Evolutionary conservation across 2,888 invertebrate genomes (phyloP), one percentile per base, ranked within the genome.

Genomic region (Macrosiphum euphorbiae): DNA sequence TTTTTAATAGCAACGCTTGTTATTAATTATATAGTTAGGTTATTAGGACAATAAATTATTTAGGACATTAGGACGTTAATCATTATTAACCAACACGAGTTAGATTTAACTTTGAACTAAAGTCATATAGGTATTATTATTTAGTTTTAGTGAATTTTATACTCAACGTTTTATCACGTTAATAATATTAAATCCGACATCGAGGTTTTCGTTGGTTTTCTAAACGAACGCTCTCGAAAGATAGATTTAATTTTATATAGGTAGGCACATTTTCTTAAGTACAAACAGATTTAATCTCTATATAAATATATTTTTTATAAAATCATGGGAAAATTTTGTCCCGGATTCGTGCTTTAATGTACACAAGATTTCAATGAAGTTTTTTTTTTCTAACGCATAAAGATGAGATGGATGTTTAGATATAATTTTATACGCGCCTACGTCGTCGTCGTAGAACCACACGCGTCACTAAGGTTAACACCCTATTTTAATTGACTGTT

Each of bases 401-500:
- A 2, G 35, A 35, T 35, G 78, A 78, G 35, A 78, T 78, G 35
- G 35, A 78, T 78, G 78, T 35, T 78, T 78, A 78, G 78, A 78
- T 78, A 78, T 78, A 35, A 78, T 78, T 86, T n/a, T 47, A 86
- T 47, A 86, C n/a, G 0, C 13, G 24, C 50, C 67, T 50, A 35
- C 28, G 13, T 85, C 44, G 58, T 67, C 90, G 90, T 90, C 35
- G 8, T 16, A 52, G 84, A 91, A 91, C 52, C 11, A 52, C 50
- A 47, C 55, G 28, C 91, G 52, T 91, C 20, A 44, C n/a, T 55
- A 58, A 91, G 55, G 91, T 91, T 55, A 91, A 91, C 85, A 91
- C 58, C 85, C 58, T 86, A 24, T 86, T 91, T 85, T 91, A 91
- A 85, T 91, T 91, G 85, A 86, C 86, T 58, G 44, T 58, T 86